A percentile compares a stretch with the other conserved stretches of the same genome.
phyloP scores from a whole-genome alignment of 2,113 vertebrate species.

The Myotis davidii region DNA sequence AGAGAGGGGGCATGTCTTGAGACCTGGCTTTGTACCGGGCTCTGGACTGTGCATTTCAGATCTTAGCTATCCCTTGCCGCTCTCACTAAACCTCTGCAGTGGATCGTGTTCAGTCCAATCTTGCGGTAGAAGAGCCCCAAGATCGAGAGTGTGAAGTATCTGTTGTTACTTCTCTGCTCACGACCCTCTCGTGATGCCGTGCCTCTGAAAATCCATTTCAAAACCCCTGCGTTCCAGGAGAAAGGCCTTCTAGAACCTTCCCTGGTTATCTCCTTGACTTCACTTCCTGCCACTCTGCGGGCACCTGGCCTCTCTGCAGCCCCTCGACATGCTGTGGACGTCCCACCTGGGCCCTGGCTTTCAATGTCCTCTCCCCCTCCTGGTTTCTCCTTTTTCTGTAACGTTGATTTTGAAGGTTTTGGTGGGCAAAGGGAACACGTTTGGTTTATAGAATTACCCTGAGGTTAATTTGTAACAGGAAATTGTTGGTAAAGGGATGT shows the following conservation, averaged over 20 bases:
- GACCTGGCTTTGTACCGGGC: not conserved
- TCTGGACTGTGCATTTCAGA: not conserved
- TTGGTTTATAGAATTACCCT: constrained; percentile 37
- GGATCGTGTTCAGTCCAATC: not conserved
- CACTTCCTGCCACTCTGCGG: fast-evolving
- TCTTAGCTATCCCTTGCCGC: not conserved
- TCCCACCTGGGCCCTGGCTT: too few species aligned
- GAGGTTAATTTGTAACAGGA: constrained; percentile 57
- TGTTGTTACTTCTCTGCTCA: not conserved
- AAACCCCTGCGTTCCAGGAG: not conserved
- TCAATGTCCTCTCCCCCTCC: fast-evolving
- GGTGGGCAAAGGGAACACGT: not conserved
- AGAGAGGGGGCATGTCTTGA: not conserved
- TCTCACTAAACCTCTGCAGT: not conserved
- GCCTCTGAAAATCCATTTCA: not conserved
- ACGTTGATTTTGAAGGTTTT: constrained; percentile 2
- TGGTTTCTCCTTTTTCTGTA: not conserved
- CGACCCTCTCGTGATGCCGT: not conserved
- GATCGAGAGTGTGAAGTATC: not conserved
- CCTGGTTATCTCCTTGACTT: not conserved
- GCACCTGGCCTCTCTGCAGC: not conserved
- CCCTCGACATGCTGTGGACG: fast-evolving
- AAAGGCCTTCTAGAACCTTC: not conserved
- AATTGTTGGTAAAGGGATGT: constrained; percentile 39
- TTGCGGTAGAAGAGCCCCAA: fast-evolving